Evolutionary conservation across 1,140 invertebrate species (phyloP), one percentile per base, ranked within the genome.

Genomic region (Ooceraea biroi): DNA sequence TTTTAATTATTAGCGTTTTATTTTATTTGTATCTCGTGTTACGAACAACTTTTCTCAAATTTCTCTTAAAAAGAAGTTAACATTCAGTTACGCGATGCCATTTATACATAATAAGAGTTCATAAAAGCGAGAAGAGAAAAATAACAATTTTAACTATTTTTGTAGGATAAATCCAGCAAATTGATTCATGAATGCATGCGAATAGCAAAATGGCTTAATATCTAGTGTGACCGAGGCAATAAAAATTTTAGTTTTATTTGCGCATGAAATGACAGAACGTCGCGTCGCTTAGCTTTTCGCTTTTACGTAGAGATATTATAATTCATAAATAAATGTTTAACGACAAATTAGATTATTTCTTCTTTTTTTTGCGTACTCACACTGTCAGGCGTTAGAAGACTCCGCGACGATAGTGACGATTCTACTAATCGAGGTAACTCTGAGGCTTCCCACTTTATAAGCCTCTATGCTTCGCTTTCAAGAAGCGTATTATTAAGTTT

Each of bases 401-500:
- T 41, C 36, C 22, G 25, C 27, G 55, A 61, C 36, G 17, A 44
- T 36, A 1, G 22, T 46, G 61, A 0, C 17, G 41, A 61, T 30
- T 74, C 22, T 46, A 74, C 25, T 74, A 46, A 10, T 4, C 11
- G 52, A 58, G 22, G 44, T 22, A 48, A 12, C 10, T 36, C 36
- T 58, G n/a, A 3, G 11, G 10, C 0, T 36, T 46, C 11, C 22
- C 17, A 27, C n/a, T 61, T 61, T 74, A 74, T 61, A 74, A 19
- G 22, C 0, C 14, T 36, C n/a, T n/a, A 17, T 61, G 55, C 22
- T 61, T 25, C 1, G 8, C 44, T 61, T 74, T 60, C 11, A 10
- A 19, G 41, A 60, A 61, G 22, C 17, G 11, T 74, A 8, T 57
- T 57, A 57, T 10, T 57, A 57, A 5, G 22, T 57, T 61, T 74